Base-by-base conservation (phyloP, 2,797 vertebrate species). In the Anas georgica region DNA sequence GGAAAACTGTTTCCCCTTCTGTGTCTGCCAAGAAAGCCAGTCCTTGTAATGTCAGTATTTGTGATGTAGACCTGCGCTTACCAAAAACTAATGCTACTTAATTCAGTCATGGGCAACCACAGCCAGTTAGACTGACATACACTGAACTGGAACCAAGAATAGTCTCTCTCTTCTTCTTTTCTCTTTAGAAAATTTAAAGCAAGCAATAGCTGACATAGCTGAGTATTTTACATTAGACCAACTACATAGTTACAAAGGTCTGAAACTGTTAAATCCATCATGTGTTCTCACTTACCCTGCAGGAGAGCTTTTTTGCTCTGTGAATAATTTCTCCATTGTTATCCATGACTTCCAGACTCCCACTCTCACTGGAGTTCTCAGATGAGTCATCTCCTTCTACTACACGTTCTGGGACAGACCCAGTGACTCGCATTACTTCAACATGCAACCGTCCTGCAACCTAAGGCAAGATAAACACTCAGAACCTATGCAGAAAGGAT, bases 351-450 rank as follows among this genome's bases (percentile, higher is more conserved):
- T 99, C 99, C 10, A 98, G 98, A 87, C 98, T 99, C 92, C 99
- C 98, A 45, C 99, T 99, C 95, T 99, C 99, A n/a, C 99, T 99
- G 76, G 99, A 99, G 97, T 99, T 99, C 97, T 99, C 99, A 0
- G 99, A 99, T 0, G 99, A 99, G 97, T 99, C 99, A 6, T 99
- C 99, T 73, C 98, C 98, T 12, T 99, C 98, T 3, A 73, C 98
- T 55, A 98, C 89, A 3, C 98, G 98, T 96, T 99, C 99, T 0
- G 99, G 99, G 41, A 99, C 97, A 5, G 97, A 96, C 18, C 99
- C 99, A 7, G 98, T 98, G 60, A 99, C 97, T 7, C 99, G 98
- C 98, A 98, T 98, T 74, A 99, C 98, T 97, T 99, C 99, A 82
- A 99, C 97, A 0, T 99, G 99, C 93, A 99, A 97, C 84, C 99